Evolutionary conservation across 2,797 vertebrate species (phyloP).

Genomic region (Coluber constrictor): DNA sequence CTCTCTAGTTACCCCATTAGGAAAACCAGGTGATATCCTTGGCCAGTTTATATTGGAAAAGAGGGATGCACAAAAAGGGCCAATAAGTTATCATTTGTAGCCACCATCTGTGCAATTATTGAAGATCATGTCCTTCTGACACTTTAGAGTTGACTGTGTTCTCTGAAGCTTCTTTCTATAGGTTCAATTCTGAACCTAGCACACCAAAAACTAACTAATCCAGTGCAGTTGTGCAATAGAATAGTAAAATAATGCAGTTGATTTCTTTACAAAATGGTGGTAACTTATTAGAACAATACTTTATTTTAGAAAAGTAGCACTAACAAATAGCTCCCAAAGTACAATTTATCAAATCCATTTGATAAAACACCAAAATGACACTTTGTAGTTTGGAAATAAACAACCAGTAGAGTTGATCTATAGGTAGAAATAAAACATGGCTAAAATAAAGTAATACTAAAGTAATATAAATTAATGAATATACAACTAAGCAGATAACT

Average conservation of each 20-base stretch:
- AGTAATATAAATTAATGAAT: background rate
- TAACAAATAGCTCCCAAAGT: background rate
- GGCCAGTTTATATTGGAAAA: background rate
- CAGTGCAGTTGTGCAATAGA: background rate
- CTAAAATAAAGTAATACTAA: background rate
- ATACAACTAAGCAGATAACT: background rate
- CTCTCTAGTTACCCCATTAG: background rate
- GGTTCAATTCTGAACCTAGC: background rate
- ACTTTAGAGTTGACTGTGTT: background rate
- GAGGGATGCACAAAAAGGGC: background rate
- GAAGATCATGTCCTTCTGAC: background rate
- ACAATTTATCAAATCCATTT: background rate
- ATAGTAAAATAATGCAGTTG: background rate
- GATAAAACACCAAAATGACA: background rate
- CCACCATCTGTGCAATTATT: background rate
- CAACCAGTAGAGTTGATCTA: background rate
- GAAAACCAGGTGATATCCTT: background rate
- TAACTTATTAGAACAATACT: background rate
- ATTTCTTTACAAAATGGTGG: background rate
- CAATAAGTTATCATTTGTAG: background rate
- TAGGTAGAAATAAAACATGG: background rate
- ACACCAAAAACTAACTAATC: background rate
- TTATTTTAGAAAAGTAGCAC: background rate
- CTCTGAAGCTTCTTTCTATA: background rate
- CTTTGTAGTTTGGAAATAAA: background rate